A percentile compares a stretch with the other conserved stretches of the same genome.
Conservation (phyloP, 2,888 invertebrate genomes). For the Pandemis heparana region DNA sequence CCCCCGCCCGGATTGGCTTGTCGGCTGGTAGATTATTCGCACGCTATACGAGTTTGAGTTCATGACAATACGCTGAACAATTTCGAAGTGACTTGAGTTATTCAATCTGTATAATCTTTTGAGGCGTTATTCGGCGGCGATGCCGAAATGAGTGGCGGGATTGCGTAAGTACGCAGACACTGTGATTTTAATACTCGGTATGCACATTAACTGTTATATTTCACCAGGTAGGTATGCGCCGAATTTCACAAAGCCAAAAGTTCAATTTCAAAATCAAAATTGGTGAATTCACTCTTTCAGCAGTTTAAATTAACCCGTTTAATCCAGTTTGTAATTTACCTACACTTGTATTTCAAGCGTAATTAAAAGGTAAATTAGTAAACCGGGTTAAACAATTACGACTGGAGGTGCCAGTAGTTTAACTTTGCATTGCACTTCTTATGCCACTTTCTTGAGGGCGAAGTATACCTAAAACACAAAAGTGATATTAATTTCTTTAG, state of each 20-base stretch:
- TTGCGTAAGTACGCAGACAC: too few species aligned
- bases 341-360: background rate
- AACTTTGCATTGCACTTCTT: too few species aligned
- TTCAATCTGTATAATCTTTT: slow-evolving; percentile 9
- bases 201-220: too few species aligned
- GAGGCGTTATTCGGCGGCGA: background rate
- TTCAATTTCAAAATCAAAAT: background rate
- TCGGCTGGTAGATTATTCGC: slow-evolving; percentile 28
- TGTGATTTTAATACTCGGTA: too few species aligned
- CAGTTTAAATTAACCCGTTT: background rate
- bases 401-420: too few species aligned
- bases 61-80: slow-evolving; percentile 5
- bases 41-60: slow-evolving; percentile 24
- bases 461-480: too few species aligned
- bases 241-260: too few species aligned
- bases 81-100: background rate
- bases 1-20: slow-evolving; percentile 29
- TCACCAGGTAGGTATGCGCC: too few species aligned
- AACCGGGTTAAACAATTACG: background rate
- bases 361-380: background rate
- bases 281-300: background rate
- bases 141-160: background rate
- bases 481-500: too few species aligned
- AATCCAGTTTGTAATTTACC: background rate
- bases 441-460: too few species aligned